Evolutionary conservation across 2,888 invertebrate genomes (phyloP), one percentile per base, ranked within the genome.

Genomic region (Ferdinandea cuprea): DNA sequence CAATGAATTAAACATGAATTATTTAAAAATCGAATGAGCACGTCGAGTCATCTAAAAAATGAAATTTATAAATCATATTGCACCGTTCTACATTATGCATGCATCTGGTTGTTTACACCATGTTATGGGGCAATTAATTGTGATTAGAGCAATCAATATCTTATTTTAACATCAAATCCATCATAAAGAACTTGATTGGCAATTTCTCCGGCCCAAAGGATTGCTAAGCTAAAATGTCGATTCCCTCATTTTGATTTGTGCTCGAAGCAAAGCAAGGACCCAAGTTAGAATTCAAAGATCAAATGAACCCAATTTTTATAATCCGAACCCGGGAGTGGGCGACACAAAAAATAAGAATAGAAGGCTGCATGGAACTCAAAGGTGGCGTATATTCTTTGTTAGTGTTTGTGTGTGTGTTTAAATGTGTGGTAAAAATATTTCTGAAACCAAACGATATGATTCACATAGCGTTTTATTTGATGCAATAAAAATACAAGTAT

Each of bases 401-500:
- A 11, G 30, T 13, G 19, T 19, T 35, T 15, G 8, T 46, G 37
- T 40, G 13, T 63, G 37, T 40, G 13, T 63, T 15, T 30, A 35
- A 65, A 76, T 71, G 63, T 81, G 50, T 32, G 71, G 81, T 66
- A 77, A 79, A 74, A 79, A 81, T 81, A 66, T 81, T 81, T 81
- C 77, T 71, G 54, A 81, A 77, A 81, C 77, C 81, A 59, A 81
- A 77, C 77, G 65, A 77, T 77, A 81, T 81, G 81, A 81, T 81
- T 81, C 77, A 65, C 71, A 77, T 65, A 77, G 65, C 65, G 59
- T 56, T 81, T 81, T 81, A 81, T 81, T 77, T 72, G 81, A 54
- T 66, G 71, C 66, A 81, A 81, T 81, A 81, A 81, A 81, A 81
- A 77, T 46, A 71, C 81, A 77, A 81, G 77, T 72, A 81, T 81